Percentiles rank a stretch among this genome's conserved stretches.
Conservation (phyloP, 2,797 vertebrate species). For the Cygnus olor region DNA sequence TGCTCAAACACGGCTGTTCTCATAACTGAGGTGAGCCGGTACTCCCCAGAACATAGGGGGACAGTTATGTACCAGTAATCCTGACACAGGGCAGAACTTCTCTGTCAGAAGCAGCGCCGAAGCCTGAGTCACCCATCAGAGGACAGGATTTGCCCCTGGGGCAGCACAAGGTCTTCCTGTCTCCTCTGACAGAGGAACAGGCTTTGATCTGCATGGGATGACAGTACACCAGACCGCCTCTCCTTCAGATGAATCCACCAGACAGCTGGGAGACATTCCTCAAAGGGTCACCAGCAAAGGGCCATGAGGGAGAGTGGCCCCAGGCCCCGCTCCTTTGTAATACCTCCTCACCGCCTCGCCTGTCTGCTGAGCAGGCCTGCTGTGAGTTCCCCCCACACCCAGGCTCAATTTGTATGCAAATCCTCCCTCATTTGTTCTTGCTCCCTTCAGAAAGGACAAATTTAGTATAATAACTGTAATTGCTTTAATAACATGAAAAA, state of each 20-base stretch:
- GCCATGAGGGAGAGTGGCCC: not conserved
- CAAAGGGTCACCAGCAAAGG: conserved; percentile 43
- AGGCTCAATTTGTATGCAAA: conserved; percentile 69
- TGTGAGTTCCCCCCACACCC: conserved; percentile 31
- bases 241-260: conserved; percentile 46
- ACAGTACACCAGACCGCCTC: conserved; percentile 16
- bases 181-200: not conserved
- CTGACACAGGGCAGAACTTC: accelerated
- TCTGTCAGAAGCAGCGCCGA: not conserved
- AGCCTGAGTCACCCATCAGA: not conserved
- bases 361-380: conserved; percentile 20
- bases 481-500: conserved; percentile 67
- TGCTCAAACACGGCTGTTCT: not conserved
- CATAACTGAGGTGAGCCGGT: not conserved
- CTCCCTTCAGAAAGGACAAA: conserved; percentile 68
- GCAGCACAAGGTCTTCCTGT: not conserved
- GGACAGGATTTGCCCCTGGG: not conserved
- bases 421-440: conserved; percentile 67
- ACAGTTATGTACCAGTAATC: not conserved
- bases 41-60: accelerated
- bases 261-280: conserved; percentile 52
- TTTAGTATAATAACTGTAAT: conserved; percentile 71
- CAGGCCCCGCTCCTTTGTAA: not conserved
- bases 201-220: conserved; percentile 41
- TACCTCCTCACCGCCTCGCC: not conserved